Evolutionary conservation across 2,888 invertebrate species (phyloP).

Genomic region (Endotricha flammealis): DNA sequence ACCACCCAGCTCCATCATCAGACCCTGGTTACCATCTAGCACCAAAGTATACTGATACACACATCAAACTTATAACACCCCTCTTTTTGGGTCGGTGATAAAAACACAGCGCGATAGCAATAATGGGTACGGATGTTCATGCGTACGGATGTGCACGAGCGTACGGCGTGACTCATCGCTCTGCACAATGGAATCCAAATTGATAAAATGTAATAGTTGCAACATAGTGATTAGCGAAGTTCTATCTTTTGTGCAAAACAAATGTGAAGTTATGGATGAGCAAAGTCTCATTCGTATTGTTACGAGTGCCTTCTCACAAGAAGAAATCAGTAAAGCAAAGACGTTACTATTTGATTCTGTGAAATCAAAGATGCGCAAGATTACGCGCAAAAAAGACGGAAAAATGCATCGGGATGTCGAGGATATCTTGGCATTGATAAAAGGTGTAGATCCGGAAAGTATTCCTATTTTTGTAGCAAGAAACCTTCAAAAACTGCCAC

Average conservation of each 20-base stretch:
- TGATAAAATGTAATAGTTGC: no score
- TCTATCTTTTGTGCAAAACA: background rate
- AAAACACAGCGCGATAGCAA: no score
- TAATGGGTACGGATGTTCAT: no score
- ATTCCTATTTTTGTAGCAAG: constrained; percentile 4
- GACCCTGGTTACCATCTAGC: no score
- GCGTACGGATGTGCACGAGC: no score
- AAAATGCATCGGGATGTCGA: background rate
- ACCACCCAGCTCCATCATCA: no score
- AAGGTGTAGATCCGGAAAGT: constrained; percentile 1
- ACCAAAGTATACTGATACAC: no score
- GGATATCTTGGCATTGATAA: background rate
- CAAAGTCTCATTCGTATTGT: background rate
- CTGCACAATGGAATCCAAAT: no score
- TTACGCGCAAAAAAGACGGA: background rate
- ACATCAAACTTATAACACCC: no score
- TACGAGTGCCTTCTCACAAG: background rate
- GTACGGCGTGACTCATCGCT: no score
- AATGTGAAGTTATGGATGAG: background rate
- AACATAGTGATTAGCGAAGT: background rate
- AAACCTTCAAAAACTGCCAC: constrained; percentile 2
- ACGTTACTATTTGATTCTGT: constrained; percentile 1
- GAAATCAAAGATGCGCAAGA: background rate
- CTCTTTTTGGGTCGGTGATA: no score
- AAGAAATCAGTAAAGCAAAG: constrained; percentile 3